phyloP scores from a whole-genome alignment of 2,113 vertebrate species.

The Antechinus stuartii region DNA sequence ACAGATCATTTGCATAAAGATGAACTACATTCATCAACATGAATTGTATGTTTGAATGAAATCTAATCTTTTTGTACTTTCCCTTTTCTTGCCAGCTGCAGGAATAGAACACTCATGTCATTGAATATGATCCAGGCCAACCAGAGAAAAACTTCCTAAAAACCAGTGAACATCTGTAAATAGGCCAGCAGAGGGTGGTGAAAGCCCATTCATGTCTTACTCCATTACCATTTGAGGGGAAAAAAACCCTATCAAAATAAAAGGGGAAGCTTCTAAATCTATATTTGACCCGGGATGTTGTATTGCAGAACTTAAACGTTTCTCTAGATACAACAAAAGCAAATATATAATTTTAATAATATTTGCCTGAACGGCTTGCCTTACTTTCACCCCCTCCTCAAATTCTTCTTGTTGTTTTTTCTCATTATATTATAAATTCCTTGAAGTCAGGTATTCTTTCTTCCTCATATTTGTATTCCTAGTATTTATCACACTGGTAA shows the following conservation, averaged over 20 bases:
- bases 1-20: not conserved
- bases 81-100: not conserved
- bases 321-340: not conserved
- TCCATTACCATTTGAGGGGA: not conserved
- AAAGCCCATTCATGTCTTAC: not conserved
- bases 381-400: not conserved
- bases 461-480: not conserved
- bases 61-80: not conserved
- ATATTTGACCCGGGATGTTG: not conserved
- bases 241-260: not conserved
- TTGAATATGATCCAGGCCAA: rapidly evolving
- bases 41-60: not conserved
- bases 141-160: not conserved
- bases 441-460: not conserved
- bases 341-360: not conserved
- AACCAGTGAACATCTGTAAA: not conserved
- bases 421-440: not conserved
- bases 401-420: not conserved
- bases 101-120: not conserved
- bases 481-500: not conserved
- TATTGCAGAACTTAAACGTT: not conserved
- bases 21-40: not conserved
- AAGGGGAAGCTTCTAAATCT: not conserved
- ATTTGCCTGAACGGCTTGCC: too few relatives aligned
- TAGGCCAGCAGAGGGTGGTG: constrained; percentile 52